Evolutionary conservation across 2,797 vertebrate species (phyloP), one percentile per base, ranked within the genome.

Genomic region (Mallotus villosus): DNA sequence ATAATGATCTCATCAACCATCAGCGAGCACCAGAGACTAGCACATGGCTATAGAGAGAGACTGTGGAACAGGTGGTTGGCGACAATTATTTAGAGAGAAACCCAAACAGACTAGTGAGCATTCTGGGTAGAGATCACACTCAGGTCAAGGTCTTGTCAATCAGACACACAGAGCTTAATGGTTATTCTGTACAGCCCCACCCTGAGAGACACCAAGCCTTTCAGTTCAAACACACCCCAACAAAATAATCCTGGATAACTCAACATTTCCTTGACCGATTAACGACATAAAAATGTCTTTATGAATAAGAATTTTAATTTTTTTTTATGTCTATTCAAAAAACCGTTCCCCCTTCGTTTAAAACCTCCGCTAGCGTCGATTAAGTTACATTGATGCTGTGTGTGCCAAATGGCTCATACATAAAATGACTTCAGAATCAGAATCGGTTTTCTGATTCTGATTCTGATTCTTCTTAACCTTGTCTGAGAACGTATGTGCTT

Each of bases 1-100:
- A 46, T 71, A 59, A 74, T 63, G 51, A 58, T n/a, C 62, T 62
- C 17, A 22, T 57, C 63, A 29, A 41, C 55, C 62, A 53, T 24
- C 49, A 11, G n/a, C 3, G 5, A 7, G 63, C 41, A 41, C 8
- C 70, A 37, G 46, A 61, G n/a, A 70, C 19, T 8, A 58, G 53
- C 55, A 14, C 67, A 29, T 2, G 53, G 19, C 1, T n/a, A 49
- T 12, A 49, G 46, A 59, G 55, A 14, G n/a, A 21, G 24, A 19
- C 21, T 59, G 27, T 27, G 6, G 29, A 55, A 37, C 21, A 25
- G 55, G 29, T 60, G 37, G 19, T 24, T 14, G n/a, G 68, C 58
- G 27, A 6, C 14, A 46, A 41, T 59, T 21, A 59, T 24, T 59
- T 24, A 59, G 57, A 59, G 19, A 59, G 57, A 21, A 21, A 59